Base-by-base conservation (phyloP, 2,113 vertebrate species). In the Tretioscincus oriximinensis region DNA sequence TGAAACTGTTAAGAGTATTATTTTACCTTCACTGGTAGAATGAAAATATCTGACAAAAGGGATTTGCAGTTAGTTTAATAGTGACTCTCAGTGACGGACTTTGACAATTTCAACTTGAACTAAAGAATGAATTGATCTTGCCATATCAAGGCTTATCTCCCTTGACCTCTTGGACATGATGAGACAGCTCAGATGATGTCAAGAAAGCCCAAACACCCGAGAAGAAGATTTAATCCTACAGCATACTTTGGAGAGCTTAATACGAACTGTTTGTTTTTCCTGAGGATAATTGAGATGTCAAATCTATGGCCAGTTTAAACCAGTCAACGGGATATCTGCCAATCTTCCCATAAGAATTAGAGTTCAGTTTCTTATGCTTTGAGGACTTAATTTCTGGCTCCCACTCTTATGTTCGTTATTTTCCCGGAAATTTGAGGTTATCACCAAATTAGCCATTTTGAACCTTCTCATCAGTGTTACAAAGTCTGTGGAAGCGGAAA, bases 111-210 rank as follows among this genome's bases (percentile, higher is more conserved):
- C 6, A 85, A 82, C 9, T 41, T 73, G 58, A 73, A 77, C n/a
- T 7, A 16, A 21, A 81, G 45, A 82, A 85, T 89, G 26, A 81
- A 65, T 69, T 83, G 35, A 81, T 68, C 87, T 87, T 81, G 60
- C 69, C 60, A 54, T 31, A 82, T 76, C 82, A 84, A 0, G 61
- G 21, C 60, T 64, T 79, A 26, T 80, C 80, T 84, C 45, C 47
- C 67, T 65, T 84, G 80, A 82, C 65, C n/a, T 76, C 60, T 68
- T 35, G 78, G 67, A 82, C 66, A 83, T 4, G 1, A 20, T 66
- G 64, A 89, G 80, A 66, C 78, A 85, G 82, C 54, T 60, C 81
- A 73, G 26, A 9, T 87, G 80, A 9, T 73, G 74, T 58, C 86
- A 87, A 83, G 76, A 88, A 78, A 29, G 11, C 63, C 85, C 49